Base-by-base conservation (phyloP, 2,797 vertebrate genomes). In the Cottoperca gobio region DNA sequence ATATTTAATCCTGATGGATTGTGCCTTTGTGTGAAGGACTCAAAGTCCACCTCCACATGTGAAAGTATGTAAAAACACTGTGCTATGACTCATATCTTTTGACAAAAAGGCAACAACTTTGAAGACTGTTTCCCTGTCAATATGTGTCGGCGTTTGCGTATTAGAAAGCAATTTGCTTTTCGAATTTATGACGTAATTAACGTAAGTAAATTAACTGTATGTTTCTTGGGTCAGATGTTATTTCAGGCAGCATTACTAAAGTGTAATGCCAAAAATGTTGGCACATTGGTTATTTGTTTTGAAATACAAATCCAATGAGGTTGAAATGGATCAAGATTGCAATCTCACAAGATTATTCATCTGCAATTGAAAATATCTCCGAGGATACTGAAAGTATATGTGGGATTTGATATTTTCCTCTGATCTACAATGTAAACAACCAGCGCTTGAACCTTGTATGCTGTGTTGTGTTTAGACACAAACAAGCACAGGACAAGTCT, bases 351-450 rank as follows among this genome's bases (percentile, higher is more conserved):
- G 19, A 68, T 33, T 39, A 35, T 73, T 50, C 46, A 37, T 60
- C 68, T 55, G 8, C 17, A 54, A 62, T 70, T 43, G 39, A 16
- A 64, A 66, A 60, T 37, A 45, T 61, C 24, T 73, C 16, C 37
- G 70, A 60, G 63, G 33, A 64, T 24, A 7, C 24, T 50, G 6
- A 62, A 24, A 62, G 62, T 35, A 48, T 61, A 64, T 60, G 8
- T 39, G 17, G 43, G 31, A 45, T 63, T 58, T 65, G 24, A 63
- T 48, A 35, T 70, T 49, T 35, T 68, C 33, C 8, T 33, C 42
- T 69, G 52, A 57, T 68, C 76, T 65, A 67, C 42, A 70, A 58
- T 73, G 35, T 45, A 19, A 81, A 73, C 58, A 67, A 42, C 42
- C 16, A 40, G 3, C 45, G 12, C 57, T 72, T 28, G 21, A 79